Evolutionary conservation across 1,140 invertebrate genomes (phyloP).

Genomic region (Epicauta chinensis): DNA sequence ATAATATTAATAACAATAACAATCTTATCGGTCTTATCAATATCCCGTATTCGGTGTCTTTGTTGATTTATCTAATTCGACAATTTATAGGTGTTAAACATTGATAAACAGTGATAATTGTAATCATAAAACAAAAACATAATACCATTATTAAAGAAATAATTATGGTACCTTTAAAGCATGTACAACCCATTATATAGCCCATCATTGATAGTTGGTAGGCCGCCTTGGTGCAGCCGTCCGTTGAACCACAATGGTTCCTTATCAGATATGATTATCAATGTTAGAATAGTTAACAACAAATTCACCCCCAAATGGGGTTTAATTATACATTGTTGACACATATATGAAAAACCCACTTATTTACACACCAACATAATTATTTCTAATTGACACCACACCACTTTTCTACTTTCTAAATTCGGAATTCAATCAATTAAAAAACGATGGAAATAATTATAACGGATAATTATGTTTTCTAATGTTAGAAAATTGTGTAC

Average conservation of each 20-base stretch:
- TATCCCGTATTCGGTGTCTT: too few relatives aligned
- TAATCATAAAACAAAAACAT: too few relatives aligned
- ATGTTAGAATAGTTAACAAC: background rate
- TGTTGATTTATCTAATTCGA: background rate
- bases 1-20: background rate
- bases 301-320: slow-evolving; percentile 24
- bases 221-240: slow-evolving; percentile 34
- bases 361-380: background rate
- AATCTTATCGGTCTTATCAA: background rate
- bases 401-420: too few relatives aligned
- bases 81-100: too few relatives aligned
- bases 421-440: too few relatives aligned
- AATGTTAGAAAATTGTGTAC: too few relatives aligned
- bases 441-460: too few relatives aligned
- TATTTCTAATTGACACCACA: background rate
- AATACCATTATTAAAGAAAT: background rate
- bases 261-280: slow-evolving; percentile 11
- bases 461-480: too few relatives aligned
- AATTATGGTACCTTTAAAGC: slow-evolving; percentile 65
- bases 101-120: too few relatives aligned
- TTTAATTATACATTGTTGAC: slow-evolving; percentile 27
- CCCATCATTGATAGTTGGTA: slow-evolving; percentile 64
- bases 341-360: slow-evolving; percentile 29
- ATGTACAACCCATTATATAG: slow-evolving; percentile 85
- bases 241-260: slow-evolving; percentile 16